These are phyloP conservation scores for Mantis religiosa DNA, from an alignment of 2,888 invertebrate species.

Conservation along the genomic window DNA sequence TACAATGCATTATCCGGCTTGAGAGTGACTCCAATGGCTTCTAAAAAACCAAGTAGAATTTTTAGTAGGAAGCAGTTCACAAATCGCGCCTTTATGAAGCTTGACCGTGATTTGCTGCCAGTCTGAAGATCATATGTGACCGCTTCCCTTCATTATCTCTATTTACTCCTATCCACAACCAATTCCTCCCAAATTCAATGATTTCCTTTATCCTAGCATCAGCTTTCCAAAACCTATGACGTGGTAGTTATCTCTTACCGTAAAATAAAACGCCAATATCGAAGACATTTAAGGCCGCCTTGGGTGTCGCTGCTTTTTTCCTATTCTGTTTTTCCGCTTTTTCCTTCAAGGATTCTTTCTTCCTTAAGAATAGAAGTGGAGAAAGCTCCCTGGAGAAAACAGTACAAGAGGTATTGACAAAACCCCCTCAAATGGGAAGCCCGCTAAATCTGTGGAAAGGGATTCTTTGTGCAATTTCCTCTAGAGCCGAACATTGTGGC, in stretches of 20 bases:
- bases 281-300: neutral
- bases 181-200: neutral
- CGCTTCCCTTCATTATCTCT: neutral
- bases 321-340: neutral
- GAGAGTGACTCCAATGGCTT: neutral
- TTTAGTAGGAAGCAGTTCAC: neutral
- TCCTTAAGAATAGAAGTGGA: neutral
- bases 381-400: neutral
- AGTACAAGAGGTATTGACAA: neutral
- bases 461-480: neutral
- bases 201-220: neutral
- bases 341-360: neutral
- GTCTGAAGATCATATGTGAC: neutral
- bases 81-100: neutral
- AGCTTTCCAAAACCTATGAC: neutral
- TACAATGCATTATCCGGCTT: no score
- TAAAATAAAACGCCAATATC: neutral
- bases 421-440: neutral
- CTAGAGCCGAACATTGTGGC: neutral
- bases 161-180: neutral
- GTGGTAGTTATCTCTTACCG: neutral
- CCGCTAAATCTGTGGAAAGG: neutral
- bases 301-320: neutral
- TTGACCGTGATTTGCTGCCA: neutral
- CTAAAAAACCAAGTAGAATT: neutral